Percentiles rank a stretch among this genome's conserved stretches.
These are phyloP conservation scores for Platysteira castanea DNA, from an alignment of 2,113 vertebrate genomes.

Conservation along the genomic window DNA sequence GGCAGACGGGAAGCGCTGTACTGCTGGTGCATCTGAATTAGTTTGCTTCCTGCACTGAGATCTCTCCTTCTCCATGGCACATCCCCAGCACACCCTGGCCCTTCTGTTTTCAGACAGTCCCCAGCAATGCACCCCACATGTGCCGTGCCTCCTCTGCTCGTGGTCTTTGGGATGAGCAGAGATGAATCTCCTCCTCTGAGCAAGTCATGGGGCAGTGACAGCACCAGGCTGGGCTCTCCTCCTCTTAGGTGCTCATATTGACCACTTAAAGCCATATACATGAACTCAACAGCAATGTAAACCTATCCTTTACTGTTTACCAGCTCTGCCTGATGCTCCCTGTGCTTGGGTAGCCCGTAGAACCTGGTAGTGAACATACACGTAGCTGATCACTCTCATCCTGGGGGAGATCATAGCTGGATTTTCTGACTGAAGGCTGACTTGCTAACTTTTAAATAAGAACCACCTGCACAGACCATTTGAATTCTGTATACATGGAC, in stretches of 20 bases:
- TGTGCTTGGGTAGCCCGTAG: rapidly evolving
- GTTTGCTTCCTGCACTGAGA: background rate
- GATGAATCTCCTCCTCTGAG: background rate
- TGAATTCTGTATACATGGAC: background rate
- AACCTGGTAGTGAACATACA: rapidly evolving
- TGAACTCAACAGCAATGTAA: background rate
- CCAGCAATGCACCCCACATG: background rate
- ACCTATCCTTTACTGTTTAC: background rate
- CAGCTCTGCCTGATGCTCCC: background rate
- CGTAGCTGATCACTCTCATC: background rate
- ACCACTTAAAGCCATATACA: background rate
- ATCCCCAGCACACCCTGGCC: background rate
- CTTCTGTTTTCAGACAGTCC: background rate
- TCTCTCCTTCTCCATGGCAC: background rate
- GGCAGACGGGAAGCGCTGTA: rapidly evolving
- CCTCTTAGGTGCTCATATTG: background rate
- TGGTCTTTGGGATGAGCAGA: background rate
- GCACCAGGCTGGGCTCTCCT: background rate
- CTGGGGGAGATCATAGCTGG: background rate
- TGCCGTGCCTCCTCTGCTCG: rapidly evolving
- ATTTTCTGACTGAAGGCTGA: background rate
- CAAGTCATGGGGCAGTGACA: background rate
- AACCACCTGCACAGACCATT: background rate
- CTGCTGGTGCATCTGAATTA: background rate
- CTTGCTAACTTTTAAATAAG: background rate